phyloP scores from a whole-genome alignment of 2,888 invertebrate species.

The Drosophila stalkeri region DNA sequence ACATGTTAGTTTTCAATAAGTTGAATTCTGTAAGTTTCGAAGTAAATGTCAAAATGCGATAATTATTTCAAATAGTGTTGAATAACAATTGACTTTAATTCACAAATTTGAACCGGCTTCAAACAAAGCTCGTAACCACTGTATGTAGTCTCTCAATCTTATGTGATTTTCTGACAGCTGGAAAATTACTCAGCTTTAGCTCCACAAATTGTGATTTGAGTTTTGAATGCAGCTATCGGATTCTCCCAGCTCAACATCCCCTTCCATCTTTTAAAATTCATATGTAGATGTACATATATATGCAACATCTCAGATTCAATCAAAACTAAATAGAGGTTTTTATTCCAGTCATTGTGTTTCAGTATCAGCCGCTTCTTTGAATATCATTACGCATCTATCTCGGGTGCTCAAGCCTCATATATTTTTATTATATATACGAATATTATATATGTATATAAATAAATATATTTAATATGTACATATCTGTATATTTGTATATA shows the following conservation, averaged over 20 bases:
- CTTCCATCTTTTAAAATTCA: not conserved
- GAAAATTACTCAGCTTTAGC: slow-evolving; percentile 60
- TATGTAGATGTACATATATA: not conserved
- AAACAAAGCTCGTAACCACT: slow-evolving; percentile 33
- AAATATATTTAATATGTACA: not conserved
- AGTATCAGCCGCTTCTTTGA: slow-evolving; percentile 35
- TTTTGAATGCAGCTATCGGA: slow-evolving; percentile 47
- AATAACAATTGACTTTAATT: not conserved
- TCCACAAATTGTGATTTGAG: slow-evolving; percentile 45
- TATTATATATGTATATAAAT: not conserved
- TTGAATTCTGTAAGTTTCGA: slow-evolving; percentile 9
- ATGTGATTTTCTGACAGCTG: slow-evolving; percentile 59
- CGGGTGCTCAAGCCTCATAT: slow-evolving; percentile 14
- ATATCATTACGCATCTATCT: slow-evolving; percentile 43
- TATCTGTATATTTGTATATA: slow-evolving; percentile 1
- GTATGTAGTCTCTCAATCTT: slow-evolving; percentile 48
- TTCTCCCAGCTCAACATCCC: slow-evolving; percentile 20
- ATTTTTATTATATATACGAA: not conserved
- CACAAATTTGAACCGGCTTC: slow-evolving; percentile 37
- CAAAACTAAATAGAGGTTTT: slow-evolving; percentile 19
- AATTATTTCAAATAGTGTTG: not conserved
- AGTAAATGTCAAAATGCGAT: not conserved
- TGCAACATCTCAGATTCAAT: slow-evolving; percentile 23
- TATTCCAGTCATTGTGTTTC: slow-evolving; percentile 34
- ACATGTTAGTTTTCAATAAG: not conserved